Percentiles rank a stretch among this genome's conserved stretches.
These are phyloP conservation scores for Oncorhynchus gorbuscha DNA, from an alignment of 2,113 vertebrate species.

Conservation along the genomic window DNA sequence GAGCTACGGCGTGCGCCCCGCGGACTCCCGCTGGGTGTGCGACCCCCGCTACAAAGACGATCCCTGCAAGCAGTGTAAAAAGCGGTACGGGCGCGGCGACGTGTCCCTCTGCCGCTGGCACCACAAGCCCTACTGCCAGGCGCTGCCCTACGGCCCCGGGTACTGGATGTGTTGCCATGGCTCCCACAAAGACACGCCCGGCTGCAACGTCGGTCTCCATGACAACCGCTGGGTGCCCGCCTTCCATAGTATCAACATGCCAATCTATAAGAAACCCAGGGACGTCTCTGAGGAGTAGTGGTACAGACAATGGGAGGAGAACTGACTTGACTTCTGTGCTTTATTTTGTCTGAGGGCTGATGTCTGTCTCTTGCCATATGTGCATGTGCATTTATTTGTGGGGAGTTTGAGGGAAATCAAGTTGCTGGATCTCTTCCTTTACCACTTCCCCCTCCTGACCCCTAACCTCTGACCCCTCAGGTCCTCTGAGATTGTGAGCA, in stretches of 20 bases:
- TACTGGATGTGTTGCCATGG: slow-evolving; percentile 97
- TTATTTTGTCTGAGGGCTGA: slow-evolving; percentile 29
- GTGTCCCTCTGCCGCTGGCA: slow-evolving; percentile 95
- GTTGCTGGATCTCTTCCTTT: slow-evolving; percentile 40
- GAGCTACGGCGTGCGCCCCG: slow-evolving; percentile 86
- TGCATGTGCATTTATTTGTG: slow-evolving; percentile 10
- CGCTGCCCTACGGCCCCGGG: slow-evolving; percentile 88
- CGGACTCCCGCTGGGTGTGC: slow-evolving; percentile 92
- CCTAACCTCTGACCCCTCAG: slow-evolving; percentile 26
- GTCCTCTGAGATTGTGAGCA: slow-evolving; percentile 51
- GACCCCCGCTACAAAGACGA: slow-evolving; percentile 94
- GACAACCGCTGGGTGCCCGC: slow-evolving; percentile 96
- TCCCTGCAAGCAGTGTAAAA: slow-evolving; percentile 97
- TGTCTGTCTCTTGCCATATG: slow-evolving; percentile 28
- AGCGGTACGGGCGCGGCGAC: slow-evolving; percentile 85
- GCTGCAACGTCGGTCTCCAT: slow-evolving; percentile 92
- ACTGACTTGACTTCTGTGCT: slow-evolving; percentile 7
- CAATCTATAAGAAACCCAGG: slow-evolving; percentile 79
- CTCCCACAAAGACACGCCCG: slow-evolving; percentile 82
- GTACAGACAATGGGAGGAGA: neutral
- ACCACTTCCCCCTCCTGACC: neutral
- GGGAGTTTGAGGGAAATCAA: slow-evolving; percentile 20
- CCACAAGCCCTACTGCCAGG: slow-evolving; percentile 94
- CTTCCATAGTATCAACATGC: slow-evolving; percentile 87
- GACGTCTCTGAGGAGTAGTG: slow-evolving; percentile 70